phyloP scores from a whole-genome alignment of 2,888 invertebrate genomes.

The Psylliodes chrysocephalus region DNA sequence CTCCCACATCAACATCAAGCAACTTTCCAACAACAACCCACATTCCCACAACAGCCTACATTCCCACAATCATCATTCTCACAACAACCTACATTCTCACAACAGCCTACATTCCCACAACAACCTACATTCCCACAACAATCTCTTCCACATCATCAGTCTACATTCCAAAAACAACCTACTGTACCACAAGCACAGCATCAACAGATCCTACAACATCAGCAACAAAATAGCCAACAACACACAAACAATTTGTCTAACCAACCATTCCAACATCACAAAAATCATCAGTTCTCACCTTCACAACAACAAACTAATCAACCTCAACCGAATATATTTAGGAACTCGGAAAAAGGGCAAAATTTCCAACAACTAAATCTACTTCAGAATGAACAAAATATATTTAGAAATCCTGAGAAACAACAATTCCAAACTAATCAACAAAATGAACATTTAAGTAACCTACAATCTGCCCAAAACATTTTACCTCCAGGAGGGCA shows the following conservation, averaged over 20 bases:
- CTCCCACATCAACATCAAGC: constrained; percentile 51
- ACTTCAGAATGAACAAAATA: too few species aligned
- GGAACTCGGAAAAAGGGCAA: constrained; percentile 40
- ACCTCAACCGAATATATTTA: constrained; percentile 35
- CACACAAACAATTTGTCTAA: neutral
- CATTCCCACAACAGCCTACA: constrained; percentile 45
- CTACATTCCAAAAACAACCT: constrained; percentile 27
- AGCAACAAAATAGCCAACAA: constrained; percentile 21
- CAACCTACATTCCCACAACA: constrained; percentile 51
- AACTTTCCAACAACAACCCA: constrained; percentile 50
- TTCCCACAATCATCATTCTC: constrained; percentile 48
- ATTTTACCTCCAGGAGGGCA: constrained; percentile 76
- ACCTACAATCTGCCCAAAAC: constrained; percentile 55
- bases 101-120: constrained; percentile 45
- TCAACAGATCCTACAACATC: constrained; percentile 46
- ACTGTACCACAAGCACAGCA: neutral
- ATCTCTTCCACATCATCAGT: constrained; percentile 49
- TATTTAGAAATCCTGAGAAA: constrained; percentile 30
- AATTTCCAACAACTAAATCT: too few species aligned
- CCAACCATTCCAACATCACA: constrained; percentile 49
- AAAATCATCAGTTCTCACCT: constrained; percentile 20
- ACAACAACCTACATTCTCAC: constrained; percentile 35
- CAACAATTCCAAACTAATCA: constrained; percentile 47
- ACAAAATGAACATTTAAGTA: constrained; percentile 46
- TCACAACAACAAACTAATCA: constrained; percentile 1